phyloP scores from a whole-genome alignment of 2,888 invertebrate genomes.

The Drosophila anomelani region DNA sequence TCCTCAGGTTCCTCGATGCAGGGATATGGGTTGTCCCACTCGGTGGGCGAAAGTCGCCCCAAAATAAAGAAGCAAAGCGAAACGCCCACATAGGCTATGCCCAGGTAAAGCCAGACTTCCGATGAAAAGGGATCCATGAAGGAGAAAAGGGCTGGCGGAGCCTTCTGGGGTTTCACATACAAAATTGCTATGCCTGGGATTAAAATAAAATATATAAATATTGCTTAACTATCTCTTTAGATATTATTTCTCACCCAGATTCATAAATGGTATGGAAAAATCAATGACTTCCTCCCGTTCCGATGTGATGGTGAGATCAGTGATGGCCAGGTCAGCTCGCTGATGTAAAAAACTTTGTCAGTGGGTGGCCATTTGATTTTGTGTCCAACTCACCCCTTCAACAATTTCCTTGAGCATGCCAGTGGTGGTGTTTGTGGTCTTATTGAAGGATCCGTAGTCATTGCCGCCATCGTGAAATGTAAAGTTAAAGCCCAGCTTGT shows the following conservation, averaged over 20 bases:
- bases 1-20: constrained; percentile 93
- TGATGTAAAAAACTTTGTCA: neutral
- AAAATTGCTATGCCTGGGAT: constrained; percentile 92
- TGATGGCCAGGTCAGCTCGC: constrained; percentile 95
- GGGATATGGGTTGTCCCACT: constrained; percentile 95
- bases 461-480: constrained; percentile 91
- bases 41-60: constrained; percentile 92
- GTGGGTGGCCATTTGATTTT: too few relatives aligned
- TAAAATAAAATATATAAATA: neutral
- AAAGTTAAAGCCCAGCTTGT: constrained; percentile 92
- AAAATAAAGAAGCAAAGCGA: constrained; percentile 90
- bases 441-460: constrained; percentile 90
- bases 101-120: constrained; percentile 94
- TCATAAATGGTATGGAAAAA: constrained; percentile 98
- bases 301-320: constrained; percentile 95
- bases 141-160: constrained; percentile 94
- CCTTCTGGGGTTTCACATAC: constrained; percentile 93
- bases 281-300: constrained; percentile 94
- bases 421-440: constrained; percentile 89
- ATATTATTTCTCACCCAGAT: constrained; percentile 86
- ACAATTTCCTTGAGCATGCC: constrained; percentile 94
- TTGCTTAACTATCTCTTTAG: too few relatives aligned
- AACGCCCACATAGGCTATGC: constrained; percentile 82
- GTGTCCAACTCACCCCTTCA: constrained; percentile 85
- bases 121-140: constrained; percentile 95